Conservation (phyloP, 2,888 invertebrate species). For the Nemoura dubitans region DNA sequence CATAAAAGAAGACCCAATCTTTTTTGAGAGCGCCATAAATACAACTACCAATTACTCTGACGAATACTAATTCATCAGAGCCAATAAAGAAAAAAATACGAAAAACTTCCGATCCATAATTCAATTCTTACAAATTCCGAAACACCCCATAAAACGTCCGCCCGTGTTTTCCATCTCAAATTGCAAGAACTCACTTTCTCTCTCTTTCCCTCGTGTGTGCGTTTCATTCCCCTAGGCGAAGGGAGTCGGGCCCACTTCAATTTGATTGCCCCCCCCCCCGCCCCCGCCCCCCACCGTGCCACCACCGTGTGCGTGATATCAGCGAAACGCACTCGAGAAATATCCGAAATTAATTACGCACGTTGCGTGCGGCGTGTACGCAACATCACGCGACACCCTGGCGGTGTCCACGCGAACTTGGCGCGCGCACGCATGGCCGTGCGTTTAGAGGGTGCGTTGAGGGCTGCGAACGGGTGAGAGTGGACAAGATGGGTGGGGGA, state of each 20-base stretch:
- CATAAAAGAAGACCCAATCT: not conserved
- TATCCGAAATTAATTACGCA: slow-evolving; percentile 4
- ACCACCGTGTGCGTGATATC: not conserved
- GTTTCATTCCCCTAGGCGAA: not conserved
- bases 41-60: not conserved
- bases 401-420: not conserved
- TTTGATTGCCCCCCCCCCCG: not conserved
- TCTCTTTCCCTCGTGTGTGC: not conserved
- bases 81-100: not conserved
- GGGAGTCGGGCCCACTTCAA: not conserved
- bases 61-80: not conserved
- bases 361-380: not conserved
- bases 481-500: no score
- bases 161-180: not conserved
- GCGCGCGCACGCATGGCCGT: not conserved
- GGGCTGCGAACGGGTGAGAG: not conserved
- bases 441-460: not conserved
- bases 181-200: no score
- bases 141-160: not conserved
- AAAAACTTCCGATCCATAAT: not conserved
- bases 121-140: not conserved
- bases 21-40: not conserved
- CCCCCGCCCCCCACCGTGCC: not conserved
- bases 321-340: not conserved
- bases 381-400: not conserved